Evolutionary conservation across 2,888 invertebrate genomes (phyloP).

Genomic region (Apamea monoglypha): DNA sequence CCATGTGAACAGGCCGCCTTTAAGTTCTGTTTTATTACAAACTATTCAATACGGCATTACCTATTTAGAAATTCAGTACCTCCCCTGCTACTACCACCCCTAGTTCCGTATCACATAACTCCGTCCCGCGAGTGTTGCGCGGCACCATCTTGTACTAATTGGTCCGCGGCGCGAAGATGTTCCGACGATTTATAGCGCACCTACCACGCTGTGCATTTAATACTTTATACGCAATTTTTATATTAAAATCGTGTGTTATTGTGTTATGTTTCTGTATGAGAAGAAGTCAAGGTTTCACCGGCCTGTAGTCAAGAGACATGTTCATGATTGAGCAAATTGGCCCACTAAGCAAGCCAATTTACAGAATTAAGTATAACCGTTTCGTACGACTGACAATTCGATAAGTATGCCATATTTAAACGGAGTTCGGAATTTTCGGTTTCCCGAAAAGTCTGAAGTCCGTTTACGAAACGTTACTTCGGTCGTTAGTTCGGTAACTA

Average conservation of each 20-base stretch:
- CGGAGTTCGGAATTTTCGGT: too few relatives aligned
- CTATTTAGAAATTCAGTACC: neutral
- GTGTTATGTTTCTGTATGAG: neutral
- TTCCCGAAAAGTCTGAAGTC: too few relatives aligned
- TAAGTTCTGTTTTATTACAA: neutral
- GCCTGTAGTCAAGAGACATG: too few relatives aligned
- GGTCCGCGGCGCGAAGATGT: constrained; percentile 88
- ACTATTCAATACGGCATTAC: neutral
- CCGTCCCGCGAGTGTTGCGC: constrained; percentile 75
- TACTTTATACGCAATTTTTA: constrained; percentile 55
- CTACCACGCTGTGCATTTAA: constrained; percentile 74
- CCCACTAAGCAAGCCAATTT: neutral
- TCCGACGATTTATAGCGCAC: constrained; percentile 86
- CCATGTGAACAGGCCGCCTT: too few relatives aligned
- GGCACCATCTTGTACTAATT: constrained; percentile 90
- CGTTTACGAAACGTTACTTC: too few relatives aligned
- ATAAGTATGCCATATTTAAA: too few relatives aligned
- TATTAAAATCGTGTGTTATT: constrained; percentile 60
- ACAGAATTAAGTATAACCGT: neutral
- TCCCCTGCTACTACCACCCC: neutral
- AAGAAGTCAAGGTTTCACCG: neutral
- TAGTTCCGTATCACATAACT: constrained; percentile 66
- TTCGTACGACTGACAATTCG: neutral
- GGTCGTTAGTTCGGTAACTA: too few relatives aligned
- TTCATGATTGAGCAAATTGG: neutral